Evolutionary conservation across 2,888 invertebrate genomes (phyloP), one percentile per base, ranked within the genome.

Genomic region (Parascotia fuliginaria): DNA sequence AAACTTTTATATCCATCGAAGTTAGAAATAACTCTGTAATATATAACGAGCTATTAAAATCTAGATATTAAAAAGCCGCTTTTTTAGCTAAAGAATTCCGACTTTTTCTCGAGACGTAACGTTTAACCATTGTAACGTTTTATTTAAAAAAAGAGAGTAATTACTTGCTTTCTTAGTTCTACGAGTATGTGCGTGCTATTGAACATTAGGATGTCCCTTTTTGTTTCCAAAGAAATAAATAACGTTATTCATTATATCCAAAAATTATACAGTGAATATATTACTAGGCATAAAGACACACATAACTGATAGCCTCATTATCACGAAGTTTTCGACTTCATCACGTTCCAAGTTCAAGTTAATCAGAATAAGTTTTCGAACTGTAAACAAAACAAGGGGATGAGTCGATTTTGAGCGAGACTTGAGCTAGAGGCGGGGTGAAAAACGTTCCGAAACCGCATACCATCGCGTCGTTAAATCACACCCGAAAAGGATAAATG

Each of bases 1-100:
- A 65, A 73, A 73, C 62, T 70, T 72, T 47, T 50, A 41, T 52
- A 46, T 55, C 60, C 55, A 24, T 41, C 38, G 36, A 39, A 47
- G 24, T 49, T 40, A 54, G 22, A 56, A 39, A 52, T 45, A 48
- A n/a, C n/a, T n/a, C n/a, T 50, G 12, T 34, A 16, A 39, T 40
- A 29, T 19, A 36, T 6, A 9, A 32, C 12, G n/a, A 24, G 32
- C 27, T 42, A 43, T 43, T 13, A 16, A 48, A 34, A 51, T n/a
- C 44, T 39, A 41, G 42, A 43, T 29, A 19, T 43, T 13, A 7
- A 34, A 28, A 4, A 41, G 11, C 3, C 22, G 33, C 11, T 28
- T 41, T 53, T n/a, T 36, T 50, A 16, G 22, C 9, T 6, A 12
- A 31, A 13, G 24, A 29, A 43, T 19, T 39, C 19, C n/a, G 11